A percentile compares a stretch with the other conserved stretches of the same genome.
Evolutionary conservation across 37 sponge, comb jelly and placozoan species (phyloP).

Genomic region (Bolinopsis microptera): DNA sequence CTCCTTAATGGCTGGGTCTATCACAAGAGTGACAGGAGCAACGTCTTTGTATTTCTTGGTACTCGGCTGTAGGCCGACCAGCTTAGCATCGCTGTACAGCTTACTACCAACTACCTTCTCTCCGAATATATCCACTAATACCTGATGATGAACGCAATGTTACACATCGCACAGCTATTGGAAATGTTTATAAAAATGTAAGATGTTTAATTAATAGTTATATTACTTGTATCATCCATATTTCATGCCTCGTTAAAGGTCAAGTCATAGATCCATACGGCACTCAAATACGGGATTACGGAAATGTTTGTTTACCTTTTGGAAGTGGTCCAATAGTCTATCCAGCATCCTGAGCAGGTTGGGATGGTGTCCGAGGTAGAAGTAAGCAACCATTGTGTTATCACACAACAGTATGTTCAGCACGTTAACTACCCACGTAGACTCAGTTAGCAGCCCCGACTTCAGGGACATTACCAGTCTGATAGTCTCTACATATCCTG

Average conservation of each 20-base stretch:
- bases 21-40: background rate
- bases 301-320: conserved; percentile 37
- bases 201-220: no score
- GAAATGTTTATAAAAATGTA: no score
- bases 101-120: background rate
- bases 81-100: conserved; percentile 61
- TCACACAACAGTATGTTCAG: conserved; percentile 87
- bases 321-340: conserved; percentile 84
- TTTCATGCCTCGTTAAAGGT: background rate
- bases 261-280: background rate
- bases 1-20: background rate
- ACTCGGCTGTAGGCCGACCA: conserved; percentile 53
- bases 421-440: conserved; percentile 94
- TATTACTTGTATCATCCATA: background rate
- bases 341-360: conserved; percentile 74
- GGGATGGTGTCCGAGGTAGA: conserved; percentile 81
- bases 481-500: conserved; percentile 85
- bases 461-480: conserved; percentile 88
- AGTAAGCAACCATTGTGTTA: conserved; percentile 79
- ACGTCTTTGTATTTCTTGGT: conserved; percentile 66
- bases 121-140: conserved; percentile 21
- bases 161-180: no score
- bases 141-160: background rate
- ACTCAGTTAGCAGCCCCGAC: conserved; percentile 85
- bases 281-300: background rate